Evolutionary conservation across 2,113 vertebrate species (phyloP).

Genomic region (Macquaria ambigua): DNA sequence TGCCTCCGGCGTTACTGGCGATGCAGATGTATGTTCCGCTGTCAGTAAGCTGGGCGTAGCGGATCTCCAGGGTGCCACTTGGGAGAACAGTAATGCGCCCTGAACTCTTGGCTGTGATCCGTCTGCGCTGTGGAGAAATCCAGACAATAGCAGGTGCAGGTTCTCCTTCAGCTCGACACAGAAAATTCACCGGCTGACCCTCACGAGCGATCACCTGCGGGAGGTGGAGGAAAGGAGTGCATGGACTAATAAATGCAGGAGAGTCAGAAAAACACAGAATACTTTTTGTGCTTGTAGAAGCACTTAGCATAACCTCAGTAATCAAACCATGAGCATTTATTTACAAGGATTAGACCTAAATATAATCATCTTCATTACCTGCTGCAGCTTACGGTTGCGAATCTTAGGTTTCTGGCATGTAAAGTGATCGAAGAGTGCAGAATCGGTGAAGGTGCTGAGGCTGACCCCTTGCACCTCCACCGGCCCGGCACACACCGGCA

Average conservation of each 20-base stretch:
- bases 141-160: slow-evolving; percentile 92
- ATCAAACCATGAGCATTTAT: slow-evolving; percentile 2
- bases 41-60: slow-evolving; percentile 91
- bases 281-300: background rate
- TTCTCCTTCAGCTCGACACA: slow-evolving; percentile 94
- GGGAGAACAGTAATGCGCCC: slow-evolving; percentile 89
- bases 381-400: slow-evolving; percentile 93
- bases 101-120: slow-evolving; percentile 87
- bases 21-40: slow-evolving; percentile 99
- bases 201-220: slow-evolving; percentile 84
- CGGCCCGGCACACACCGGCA: slow-evolving; percentile 92
- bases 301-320: background rate
- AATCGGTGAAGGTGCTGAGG: slow-evolving; percentile 92
- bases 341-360: background rate
- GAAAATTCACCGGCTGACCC: slow-evolving; percentile 91
- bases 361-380: slow-evolving; percentile 65
- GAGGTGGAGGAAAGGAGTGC: slow-evolving; percentile 2
- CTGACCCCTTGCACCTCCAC: slow-evolving; percentile 92
- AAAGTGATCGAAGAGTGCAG: slow-evolving; percentile 95
- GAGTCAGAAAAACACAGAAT: background rate
- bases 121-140: slow-evolving; percentile 94
- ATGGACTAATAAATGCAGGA: slow-evolving; percentile 11
- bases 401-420: slow-evolving; percentile 98
- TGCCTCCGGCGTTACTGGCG: slow-evolving; percentile 96
- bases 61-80: slow-evolving; percentile 93